Conservation (phyloP, 2,888 invertebrate species). For the Agonopterix subpropinquella region DNA sequence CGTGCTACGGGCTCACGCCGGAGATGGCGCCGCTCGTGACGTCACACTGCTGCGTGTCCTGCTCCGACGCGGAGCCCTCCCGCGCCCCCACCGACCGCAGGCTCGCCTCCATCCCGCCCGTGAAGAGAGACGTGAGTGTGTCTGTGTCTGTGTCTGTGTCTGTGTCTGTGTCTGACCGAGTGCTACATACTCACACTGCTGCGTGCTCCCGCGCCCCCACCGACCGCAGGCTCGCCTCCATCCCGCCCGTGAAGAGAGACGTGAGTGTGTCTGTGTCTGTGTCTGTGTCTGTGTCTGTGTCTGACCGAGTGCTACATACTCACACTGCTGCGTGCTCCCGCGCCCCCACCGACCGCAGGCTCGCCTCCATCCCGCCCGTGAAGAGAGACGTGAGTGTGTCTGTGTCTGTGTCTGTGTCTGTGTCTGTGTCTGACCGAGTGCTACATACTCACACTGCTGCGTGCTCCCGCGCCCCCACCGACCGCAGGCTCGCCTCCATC, state of each 20-base stretch:
- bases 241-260: slow-evolving; percentile 26
- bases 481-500: slow-evolving; percentile 23
- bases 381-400: slow-evolving; percentile 30
- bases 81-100: slow-evolving; percentile 28
- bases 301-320: too few species aligned
- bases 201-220: slow-evolving; percentile 24
- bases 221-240: slow-evolving; percentile 24
- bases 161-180: too few species aligned
- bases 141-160: too few species aligned
- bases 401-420: too few species aligned
- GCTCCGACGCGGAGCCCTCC: slow-evolving; percentile 24
- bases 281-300: too few species aligned
- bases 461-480: slow-evolving; percentile 23
- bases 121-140: slow-evolving; percentile 31
- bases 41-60: slow-evolving; percentile 36
- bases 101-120: slow-evolving; percentile 17
- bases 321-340: slow-evolving; percentile 14
- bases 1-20: slow-evolving; percentile 38
- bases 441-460: slow-evolving; percentile 9
- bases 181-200: neutral
- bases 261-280: slow-evolving; percentile 16
- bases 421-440: too few species aligned
- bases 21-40: slow-evolving; percentile 3
- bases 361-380: slow-evolving; percentile 17
- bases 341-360: slow-evolving; percentile 27